Conservation (phyloP, 2,888 invertebrate genomes). For the Torymus tubicola region DNA sequence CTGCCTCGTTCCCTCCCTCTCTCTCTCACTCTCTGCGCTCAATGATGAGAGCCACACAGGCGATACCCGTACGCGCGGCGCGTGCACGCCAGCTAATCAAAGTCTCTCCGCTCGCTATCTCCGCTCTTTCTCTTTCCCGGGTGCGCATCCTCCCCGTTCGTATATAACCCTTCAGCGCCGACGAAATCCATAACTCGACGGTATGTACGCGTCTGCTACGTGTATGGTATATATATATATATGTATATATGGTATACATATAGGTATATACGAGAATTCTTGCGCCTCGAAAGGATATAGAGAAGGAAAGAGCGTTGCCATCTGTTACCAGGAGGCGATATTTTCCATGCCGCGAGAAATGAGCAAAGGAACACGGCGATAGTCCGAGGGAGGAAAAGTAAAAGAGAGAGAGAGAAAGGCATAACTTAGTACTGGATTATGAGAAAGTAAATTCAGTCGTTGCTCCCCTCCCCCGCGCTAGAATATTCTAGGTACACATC, state of each 20-base stretch:
- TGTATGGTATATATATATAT: no score
- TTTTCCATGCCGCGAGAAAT: conserved; percentile 27
- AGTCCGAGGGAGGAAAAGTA: background rate
- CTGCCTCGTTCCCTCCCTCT: no score
- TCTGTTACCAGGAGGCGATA: conserved; percentile 39
- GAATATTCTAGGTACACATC: background rate
- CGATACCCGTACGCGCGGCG: background rate
- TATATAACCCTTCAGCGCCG: background rate
- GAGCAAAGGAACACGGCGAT: conserved; percentile 17
- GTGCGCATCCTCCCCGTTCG: no score
- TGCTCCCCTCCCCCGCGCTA: background rate
- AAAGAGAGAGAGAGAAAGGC: no score
- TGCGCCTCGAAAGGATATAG: conserved; percentile 15
- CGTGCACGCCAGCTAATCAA: conserved; percentile 53
- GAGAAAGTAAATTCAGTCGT: conserved; percentile 11
- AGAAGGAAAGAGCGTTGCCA: conserved; percentile 6
- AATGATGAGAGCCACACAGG: conserved; percentile 22
- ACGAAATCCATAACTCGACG: conserved; percentile 39
- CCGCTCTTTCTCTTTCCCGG: conserved; percentile 37
- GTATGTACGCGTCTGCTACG: background rate
- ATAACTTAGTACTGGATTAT: background rate
- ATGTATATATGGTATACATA: no score
- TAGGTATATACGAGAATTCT: conserved; percentile 7
- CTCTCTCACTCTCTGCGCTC: background rate
- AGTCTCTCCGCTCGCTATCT: conserved; percentile 36